Percentiles rank a stretch among this genome's conserved stretches.
These are phyloP conservation scores for Lucinisca nassula DNA, from an alignment of 2,888 invertebrate genomes.

Conservation along the genomic window DNA sequence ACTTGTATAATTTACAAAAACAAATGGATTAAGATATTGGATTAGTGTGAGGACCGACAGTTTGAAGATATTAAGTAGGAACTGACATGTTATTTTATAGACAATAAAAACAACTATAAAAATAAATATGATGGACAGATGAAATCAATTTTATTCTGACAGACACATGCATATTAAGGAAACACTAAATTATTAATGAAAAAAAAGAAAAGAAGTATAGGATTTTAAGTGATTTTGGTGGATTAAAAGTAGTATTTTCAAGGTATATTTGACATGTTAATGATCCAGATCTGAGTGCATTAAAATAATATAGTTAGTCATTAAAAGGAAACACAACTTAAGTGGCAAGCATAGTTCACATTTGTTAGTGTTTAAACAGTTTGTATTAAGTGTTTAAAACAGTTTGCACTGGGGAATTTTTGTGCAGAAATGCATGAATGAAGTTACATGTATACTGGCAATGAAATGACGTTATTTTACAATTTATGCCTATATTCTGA, in stretches of 20 bases:
- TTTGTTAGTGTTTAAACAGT: conserved; percentile 6
- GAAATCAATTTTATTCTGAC: neutral
- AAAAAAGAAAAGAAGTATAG: neutral
- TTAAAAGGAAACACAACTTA: conserved; percentile 1
- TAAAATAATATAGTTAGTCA: neutral
- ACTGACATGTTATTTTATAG: no score
- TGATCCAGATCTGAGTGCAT: neutral
- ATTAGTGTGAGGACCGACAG: neutral
- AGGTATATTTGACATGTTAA: neutral
- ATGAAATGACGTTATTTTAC: no score
- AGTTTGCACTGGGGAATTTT: conserved; percentile 12
- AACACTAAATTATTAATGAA: neutral
- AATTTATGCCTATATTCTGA: no score
- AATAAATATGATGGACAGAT: neutral
- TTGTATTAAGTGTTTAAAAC: neutral
- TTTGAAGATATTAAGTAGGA: neutral
- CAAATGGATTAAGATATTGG: neutral
- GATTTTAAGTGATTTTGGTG: neutral
- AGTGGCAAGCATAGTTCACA: conserved; percentile 6
- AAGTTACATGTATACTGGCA: no score
- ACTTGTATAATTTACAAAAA: neutral
- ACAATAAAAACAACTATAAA: no score
- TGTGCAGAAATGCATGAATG: no score
- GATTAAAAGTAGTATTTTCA: neutral
- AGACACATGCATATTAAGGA: neutral